Base-by-base conservation (phyloP, 1,140 invertebrate species). In the Chymomyza costata region DNA sequence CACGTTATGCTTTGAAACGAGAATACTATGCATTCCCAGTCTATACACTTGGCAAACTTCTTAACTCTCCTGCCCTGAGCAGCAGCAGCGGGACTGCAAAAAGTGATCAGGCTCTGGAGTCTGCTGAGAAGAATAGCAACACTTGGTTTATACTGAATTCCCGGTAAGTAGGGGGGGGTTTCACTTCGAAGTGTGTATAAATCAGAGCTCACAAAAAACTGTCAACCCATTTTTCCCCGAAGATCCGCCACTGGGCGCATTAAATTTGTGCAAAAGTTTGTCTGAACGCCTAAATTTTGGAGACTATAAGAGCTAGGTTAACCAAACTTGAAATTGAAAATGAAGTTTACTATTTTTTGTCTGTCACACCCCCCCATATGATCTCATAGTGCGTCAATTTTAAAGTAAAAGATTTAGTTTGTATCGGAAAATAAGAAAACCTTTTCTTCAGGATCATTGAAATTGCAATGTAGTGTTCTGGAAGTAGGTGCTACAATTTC, bases 111-210 rank as follows among this genome's bases (percentile, higher is more conserved):
- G 40, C 35, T 18, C 47, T 45, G 3, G 14, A 48, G 14, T 65
- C 54, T 14, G 3, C n/a, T 13, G 44, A 64, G 5, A 39, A 15
- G 32, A 34, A n/a, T 11, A 48, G 30, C 18, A 61, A 54, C 28
- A 83, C 82, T 13, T 83, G 82, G 82, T 82, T 83, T 11, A 83
- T 83, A 1, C 25, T 83, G 2, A 83, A 83, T 39, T 83, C 82
- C 8, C 68, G 74, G 82, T 83, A 13, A 45, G 80, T 56, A 6
- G 10, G 2, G 3, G 6, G 2, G 10, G 13, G 16, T 15, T 11
- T 38, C 30, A 6, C n/a, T 25, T 28, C 5, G 10, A 6, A 28
- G 5, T 28, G n/a, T n/a, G n/a, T n/a, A n/a, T n/a, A n/a, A n/a
- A n/a, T n/a, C n/a, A n/a, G n/a, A n/a, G n/a, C n/a, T n/a, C n/a